Conservation (phyloP, 2,797 vertebrate species). For the Myotis daubentonii region DNA sequence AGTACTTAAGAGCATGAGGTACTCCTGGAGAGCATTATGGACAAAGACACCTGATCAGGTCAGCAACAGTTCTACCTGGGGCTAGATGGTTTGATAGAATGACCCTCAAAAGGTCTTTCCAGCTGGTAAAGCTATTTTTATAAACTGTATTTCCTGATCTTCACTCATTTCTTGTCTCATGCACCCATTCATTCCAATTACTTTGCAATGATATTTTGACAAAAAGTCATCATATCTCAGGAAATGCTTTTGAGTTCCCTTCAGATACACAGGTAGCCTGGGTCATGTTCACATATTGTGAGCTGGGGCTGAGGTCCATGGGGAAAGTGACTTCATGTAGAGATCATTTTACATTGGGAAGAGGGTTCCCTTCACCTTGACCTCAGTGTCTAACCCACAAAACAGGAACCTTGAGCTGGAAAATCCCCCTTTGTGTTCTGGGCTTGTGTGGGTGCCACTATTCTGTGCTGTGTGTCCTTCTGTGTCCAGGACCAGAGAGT, state of each 20-base stretch:
- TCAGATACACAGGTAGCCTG: neutral
- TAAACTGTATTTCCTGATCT: neutral
- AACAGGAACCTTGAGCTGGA: neutral
- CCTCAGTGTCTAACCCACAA: neutral
- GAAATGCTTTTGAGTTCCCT: neutral
- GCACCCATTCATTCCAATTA: neutral
- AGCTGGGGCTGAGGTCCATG: neutral
- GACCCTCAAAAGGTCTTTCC: neutral
- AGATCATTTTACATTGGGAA: neutral
- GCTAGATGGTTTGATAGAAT: neutral
- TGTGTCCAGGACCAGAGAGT: neutral
- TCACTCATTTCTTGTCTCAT: neutral
- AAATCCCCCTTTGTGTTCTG: neutral
- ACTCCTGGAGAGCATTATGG: neutral
- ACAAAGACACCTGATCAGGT: neutral
- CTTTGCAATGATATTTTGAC: neutral
- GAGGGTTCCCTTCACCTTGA: neutral
- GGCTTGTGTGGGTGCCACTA: rapidly evolving
- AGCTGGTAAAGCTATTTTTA: neutral
- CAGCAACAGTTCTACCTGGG: neutral
- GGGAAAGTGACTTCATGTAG: neutral
- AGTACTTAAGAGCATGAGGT: neutral
- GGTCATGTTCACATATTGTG: neutral
- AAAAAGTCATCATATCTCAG: neutral
- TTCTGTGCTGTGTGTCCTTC: neutral